phyloP scores from a whole-genome alignment of 2,797 vertebrate species.

The Coendou prehensilis region DNA sequence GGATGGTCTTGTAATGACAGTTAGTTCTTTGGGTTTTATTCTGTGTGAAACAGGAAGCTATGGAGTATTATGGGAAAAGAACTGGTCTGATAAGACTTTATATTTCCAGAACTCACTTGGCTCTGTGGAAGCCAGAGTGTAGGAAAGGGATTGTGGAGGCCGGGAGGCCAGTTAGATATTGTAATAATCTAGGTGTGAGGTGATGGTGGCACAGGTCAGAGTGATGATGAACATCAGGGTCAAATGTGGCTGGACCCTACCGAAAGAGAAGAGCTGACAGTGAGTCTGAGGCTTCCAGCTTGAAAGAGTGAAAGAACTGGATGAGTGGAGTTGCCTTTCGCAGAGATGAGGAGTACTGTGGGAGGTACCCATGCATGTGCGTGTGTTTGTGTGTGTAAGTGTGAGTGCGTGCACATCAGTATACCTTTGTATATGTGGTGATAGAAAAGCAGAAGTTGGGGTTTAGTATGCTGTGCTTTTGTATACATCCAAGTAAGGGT shows the following conservation, averaged over 20 bases:
- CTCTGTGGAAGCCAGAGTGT: neutral
- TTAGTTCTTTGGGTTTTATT: conserved; percentile 13
- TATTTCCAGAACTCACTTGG: neutral
- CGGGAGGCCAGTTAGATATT: neutral
- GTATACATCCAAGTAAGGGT: neutral
- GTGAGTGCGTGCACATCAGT: neutral
- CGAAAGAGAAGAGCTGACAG: neutral
- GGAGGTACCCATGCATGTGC: neutral
- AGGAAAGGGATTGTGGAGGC: neutral
- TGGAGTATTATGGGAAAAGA: neutral
- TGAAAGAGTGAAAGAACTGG: neutral
- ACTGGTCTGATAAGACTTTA: neutral
- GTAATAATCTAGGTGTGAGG: neutral
- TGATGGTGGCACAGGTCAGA: neutral
- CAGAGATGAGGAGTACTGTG: neutral
- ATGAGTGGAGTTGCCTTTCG: neutral
- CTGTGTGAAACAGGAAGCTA: neutral
- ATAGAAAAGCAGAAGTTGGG: neutral
- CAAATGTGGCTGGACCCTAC: neutral
- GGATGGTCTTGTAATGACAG: neutral
- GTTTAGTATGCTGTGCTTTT: neutral
- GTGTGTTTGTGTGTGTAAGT: neutral
- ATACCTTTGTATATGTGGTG: neutral
- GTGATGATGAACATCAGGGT: neutral
- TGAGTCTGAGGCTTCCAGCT: neutral